A percentile compares a stretch with the other conserved stretches of the same genome.
phyloP scores from a whole-genome alignment of 1,140 invertebrate species.

The Drosophila subpulchrella region DNA sequence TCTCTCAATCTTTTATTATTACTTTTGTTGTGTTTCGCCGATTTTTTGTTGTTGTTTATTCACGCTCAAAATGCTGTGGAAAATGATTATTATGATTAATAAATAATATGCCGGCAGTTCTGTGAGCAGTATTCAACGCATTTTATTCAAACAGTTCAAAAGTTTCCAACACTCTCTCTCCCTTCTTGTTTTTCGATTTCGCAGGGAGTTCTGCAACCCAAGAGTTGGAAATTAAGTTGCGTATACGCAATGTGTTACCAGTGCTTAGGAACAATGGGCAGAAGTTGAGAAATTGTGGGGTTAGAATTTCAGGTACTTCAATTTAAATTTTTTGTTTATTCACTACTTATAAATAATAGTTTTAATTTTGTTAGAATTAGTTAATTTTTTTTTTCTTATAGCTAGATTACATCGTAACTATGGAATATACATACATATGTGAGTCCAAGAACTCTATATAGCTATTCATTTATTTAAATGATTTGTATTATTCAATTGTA shows the following conservation, averaged over 20 bases:
- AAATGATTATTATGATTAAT: slow-evolving; percentile 84
- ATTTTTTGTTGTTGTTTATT: slow-evolving; percentile 47
- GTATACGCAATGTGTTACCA: slow-evolving; percentile 75
- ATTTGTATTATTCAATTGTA: too few species aligned
- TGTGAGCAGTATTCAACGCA: slow-evolving; percentile 41
- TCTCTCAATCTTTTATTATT: slow-evolving; percentile 14
- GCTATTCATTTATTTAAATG: too few species aligned
- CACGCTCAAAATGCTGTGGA: slow-evolving; percentile 76
- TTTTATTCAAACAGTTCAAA: slow-evolving; percentile 61
- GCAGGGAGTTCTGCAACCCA: slow-evolving; percentile 8
- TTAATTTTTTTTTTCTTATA: too few species aligned
- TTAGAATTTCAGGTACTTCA: too few species aligned
- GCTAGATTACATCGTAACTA: too few species aligned
- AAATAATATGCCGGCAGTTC: slow-evolving; percentile 64
- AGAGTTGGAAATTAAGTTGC: slow-evolving; percentile 51
- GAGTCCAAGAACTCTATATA: too few species aligned
- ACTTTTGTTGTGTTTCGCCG: slow-evolving; percentile 14
- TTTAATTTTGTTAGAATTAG: too few species aligned
- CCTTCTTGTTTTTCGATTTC: slow-evolving; percentile 8
- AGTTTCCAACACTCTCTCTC: slow-evolving; percentile 27
- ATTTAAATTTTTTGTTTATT: too few species aligned
- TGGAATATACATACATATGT: too few species aligned
- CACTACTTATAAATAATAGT: too few species aligned
- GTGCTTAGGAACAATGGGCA: slow-evolving; percentile 12
- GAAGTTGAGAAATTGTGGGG: too few species aligned